Evolutionary conservation across 1,140 invertebrate genomes (phyloP).

Genomic region (Diorhabda sublineata): DNA sequence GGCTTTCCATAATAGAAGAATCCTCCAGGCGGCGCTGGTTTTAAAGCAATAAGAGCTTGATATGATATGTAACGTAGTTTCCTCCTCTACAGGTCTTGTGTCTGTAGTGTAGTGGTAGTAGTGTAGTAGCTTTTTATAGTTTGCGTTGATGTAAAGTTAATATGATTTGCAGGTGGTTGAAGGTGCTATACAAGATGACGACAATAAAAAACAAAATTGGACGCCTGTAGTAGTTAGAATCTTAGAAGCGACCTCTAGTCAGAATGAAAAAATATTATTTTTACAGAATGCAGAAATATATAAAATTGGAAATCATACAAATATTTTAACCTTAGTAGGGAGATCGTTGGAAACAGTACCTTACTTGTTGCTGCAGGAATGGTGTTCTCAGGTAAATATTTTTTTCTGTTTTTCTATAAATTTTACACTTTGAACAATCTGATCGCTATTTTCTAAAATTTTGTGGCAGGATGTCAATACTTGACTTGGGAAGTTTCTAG

Average conservation of each 20-base stretch:
- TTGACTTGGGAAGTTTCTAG: no score
- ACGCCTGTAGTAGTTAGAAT: conserved; percentile 63
- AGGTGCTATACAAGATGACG: conserved; percentile 61
- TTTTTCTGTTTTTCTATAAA: background rate
- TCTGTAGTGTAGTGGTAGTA: no score
- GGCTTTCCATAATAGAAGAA: no score
- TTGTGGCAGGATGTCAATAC: no score
- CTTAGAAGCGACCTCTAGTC: conserved; percentile 65
- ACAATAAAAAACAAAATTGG: conserved; percentile 41
- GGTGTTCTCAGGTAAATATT: conserved; percentile 53
- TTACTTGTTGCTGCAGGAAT: conserved; percentile 63
- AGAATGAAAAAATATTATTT: conserved; percentile 64
- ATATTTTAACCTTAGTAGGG: conserved; percentile 58
- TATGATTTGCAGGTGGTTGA: conserved; percentile 58
- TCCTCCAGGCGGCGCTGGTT: no score
- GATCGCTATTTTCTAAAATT: no score
- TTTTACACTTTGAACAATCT: no score
- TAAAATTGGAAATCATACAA: conserved; percentile 60
- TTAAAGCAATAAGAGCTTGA: no score
- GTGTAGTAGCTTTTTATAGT: no score
- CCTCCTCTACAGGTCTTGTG: no score
- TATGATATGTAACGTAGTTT: no score
- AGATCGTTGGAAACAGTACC: conserved; percentile 63
- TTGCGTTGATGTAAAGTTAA: no score
- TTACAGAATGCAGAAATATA: conserved; percentile 67